These are phyloP conservation scores for Cordilura impudica DNA, from an alignment of 2,888 invertebrate genomes.

Conservation along the genomic window DNA sequence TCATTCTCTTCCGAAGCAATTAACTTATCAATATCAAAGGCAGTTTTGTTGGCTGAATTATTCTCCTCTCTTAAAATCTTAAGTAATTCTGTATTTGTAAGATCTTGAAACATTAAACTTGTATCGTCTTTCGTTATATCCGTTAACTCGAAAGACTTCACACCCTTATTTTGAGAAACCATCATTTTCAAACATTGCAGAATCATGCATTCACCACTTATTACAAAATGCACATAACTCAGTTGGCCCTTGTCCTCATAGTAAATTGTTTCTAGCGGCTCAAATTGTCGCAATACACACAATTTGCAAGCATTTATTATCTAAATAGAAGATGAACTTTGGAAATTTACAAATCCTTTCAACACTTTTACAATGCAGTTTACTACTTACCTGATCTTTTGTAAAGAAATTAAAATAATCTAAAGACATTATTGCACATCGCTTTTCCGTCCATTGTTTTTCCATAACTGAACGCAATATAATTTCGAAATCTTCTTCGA, in stretches of 20 bases:
- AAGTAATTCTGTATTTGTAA: slow-evolving; percentile 59
- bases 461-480: slow-evolving; percentile 71
- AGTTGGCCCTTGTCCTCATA: slow-evolving; percentile 71
- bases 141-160: slow-evolving; percentile 62
- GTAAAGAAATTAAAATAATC: slow-evolving; percentile 73
- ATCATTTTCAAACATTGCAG: slow-evolving; percentile 74
- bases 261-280: slow-evolving; percentile 73
- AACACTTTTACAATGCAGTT: neutral
- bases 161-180: slow-evolving; percentile 63
- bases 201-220: slow-evolving; percentile 76
- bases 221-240: slow-evolving; percentile 74
- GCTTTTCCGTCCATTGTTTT: slow-evolving; percentile 72
- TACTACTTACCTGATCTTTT: slow-evolving; percentile 69
- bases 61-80: slow-evolving; percentile 58
- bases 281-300: slow-evolving; percentile 70
- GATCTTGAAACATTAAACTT: slow-evolving; percentile 56
- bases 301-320: slow-evolving; percentile 69
- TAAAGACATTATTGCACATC: slow-evolving; percentile 69
- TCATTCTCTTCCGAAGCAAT: slow-evolving; percentile 30
- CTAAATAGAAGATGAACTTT: slow-evolving; percentile 56
- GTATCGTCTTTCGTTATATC: slow-evolving; percentile 60
- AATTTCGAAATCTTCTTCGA: slow-evolving; percentile 79
- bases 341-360: neutral
- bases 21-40: slow-evolving; percentile 33
- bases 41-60: neutral